Evolutionary conservation across 2,888 invertebrate genomes (phyloP).

Genomic region (Zootermopsis nevadensis): DNA sequence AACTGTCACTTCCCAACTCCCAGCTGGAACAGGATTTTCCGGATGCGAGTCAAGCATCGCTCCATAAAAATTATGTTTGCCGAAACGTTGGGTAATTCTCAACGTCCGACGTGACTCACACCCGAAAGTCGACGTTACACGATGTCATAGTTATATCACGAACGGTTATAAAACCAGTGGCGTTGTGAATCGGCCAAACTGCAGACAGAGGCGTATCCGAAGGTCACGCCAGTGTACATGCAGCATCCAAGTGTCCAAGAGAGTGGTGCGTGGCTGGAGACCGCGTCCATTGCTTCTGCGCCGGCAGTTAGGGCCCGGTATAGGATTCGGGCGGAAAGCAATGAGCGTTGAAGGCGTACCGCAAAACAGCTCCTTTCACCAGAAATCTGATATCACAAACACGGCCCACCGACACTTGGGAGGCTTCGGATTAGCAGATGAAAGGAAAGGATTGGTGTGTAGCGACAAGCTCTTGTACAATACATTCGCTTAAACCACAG

Average conservation of each 20-base stretch:
- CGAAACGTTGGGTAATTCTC: too few species aligned
- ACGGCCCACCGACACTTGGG: background rate
- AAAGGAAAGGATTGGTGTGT: conserved; percentile 1
- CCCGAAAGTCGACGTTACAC: too few species aligned
- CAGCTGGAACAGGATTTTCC: too few species aligned
- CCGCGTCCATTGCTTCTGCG: background rate
- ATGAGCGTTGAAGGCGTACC: background rate
- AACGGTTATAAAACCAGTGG: too few species aligned
- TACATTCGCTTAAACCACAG: background rate
- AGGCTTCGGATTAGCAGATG: background rate
- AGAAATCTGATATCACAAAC: conserved; percentile 24
- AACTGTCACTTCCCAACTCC: too few species aligned
- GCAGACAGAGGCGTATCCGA: too few species aligned
- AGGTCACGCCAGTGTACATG: background rate
- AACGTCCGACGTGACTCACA: too few species aligned
- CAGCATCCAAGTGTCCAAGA: background rate
- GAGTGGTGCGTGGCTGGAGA: background rate
- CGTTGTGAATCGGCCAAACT: too few species aligned
- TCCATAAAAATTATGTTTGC: too few species aligned
- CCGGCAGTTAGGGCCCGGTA: background rate
- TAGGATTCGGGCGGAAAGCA: background rate
- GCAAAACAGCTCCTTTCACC: background rate
- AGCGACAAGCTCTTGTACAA: background rate
- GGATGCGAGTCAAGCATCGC: too few species aligned
- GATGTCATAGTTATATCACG: too few species aligned